Percentiles rank a stretch among this genome's conserved stretches.
Conservation (phyloP, 1,140 invertebrate genomes). For the Heliconius melpomene region DNA sequence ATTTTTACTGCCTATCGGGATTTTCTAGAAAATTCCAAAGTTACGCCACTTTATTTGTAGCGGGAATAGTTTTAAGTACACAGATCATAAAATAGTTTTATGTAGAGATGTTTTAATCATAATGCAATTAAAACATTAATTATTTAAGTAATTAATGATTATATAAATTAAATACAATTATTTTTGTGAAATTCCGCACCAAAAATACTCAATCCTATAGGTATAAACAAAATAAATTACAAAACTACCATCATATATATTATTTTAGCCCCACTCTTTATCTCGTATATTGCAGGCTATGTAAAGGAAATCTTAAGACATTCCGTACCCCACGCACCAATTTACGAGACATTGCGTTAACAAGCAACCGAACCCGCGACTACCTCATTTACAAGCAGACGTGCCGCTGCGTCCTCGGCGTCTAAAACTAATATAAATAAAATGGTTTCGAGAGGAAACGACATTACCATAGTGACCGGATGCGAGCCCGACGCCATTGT, state of each 20-base stretch:
- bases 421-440: slow-evolving; percentile 24
- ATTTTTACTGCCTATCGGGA: slow-evolving; percentile 7
- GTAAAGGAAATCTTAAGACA: no score
- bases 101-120: not conserved
- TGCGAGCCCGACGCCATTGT: slow-evolving; percentile 53
- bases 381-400: not conserved
- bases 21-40: slow-evolving; percentile 1
- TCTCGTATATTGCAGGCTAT: no score
- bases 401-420: not conserved
- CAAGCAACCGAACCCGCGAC: no score
- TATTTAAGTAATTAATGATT: no score
- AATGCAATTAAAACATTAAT: not conserved
- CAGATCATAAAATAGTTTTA: not conserved
- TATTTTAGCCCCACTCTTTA: no score
- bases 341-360: no score
- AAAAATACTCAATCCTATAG: no score
- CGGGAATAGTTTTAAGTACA: not conserved
- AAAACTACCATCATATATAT: no score
- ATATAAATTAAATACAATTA: no score
- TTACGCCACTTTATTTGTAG: not conserved
- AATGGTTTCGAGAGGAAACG: slow-evolving; percentile 23
- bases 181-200: no score
- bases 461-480: slow-evolving; percentile 39
- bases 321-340: no score
- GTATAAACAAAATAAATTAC: no score